Conservation (phyloP, 2,113 vertebrate genomes). For the Rhinopomastus cyanomelas region DNA sequence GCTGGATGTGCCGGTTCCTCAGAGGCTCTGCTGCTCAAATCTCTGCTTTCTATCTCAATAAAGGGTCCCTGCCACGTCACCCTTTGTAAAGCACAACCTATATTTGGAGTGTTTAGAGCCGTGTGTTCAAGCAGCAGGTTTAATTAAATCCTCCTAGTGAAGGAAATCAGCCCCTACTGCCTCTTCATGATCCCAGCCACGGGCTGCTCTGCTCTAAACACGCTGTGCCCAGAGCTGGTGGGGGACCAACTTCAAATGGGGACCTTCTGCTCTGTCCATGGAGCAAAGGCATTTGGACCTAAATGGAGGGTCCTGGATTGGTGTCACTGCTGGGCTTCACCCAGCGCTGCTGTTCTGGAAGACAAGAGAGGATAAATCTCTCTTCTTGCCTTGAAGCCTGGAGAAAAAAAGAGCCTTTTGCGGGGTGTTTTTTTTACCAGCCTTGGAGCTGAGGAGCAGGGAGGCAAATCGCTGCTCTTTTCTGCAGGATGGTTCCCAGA, state of each 20-base stretch:
- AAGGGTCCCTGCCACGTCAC: neutral
- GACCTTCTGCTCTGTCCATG: neutral
- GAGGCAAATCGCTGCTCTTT: neutral
- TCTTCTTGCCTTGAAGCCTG: neutral
- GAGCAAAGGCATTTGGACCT: neutral
- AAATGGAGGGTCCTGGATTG: neutral
- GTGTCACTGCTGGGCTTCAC: neutral
- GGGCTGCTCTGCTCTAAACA: neutral
- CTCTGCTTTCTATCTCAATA: neutral
- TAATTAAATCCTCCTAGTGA: neutral
- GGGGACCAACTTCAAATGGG: neutral
- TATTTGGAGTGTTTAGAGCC: neutral
- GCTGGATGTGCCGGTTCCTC: neutral
- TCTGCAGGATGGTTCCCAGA: neutral
- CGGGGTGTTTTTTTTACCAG: neutral
- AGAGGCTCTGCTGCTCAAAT: neutral
- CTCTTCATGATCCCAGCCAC: neutral
- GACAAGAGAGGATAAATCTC: neutral
- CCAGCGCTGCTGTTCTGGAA: neutral
- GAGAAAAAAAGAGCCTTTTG: neutral
- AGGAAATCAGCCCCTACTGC: neutral
- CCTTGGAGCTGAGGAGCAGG: neutral
- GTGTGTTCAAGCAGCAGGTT: neutral
- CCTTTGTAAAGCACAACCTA: neutral
- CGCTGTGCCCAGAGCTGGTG: neutral